Percentiles rank a stretch among this genome's conserved stretches.
phyloP scores from a whole-genome alignment of 2,888 invertebrate genomes.

The Zonitis immaculata region DNA sequence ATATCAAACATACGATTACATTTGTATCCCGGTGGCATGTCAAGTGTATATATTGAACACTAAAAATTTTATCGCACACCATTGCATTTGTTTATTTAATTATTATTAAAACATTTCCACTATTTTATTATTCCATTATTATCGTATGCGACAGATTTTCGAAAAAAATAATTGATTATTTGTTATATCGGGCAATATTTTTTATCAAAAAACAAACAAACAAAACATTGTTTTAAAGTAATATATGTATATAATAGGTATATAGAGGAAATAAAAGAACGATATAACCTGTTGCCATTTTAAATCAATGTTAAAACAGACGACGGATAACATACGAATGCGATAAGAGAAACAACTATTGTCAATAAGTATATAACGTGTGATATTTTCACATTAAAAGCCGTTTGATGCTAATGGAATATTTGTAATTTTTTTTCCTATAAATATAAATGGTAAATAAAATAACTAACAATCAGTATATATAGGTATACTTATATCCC shows the following conservation, averaged over 20 bases:
- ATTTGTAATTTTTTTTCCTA: slow-evolving; percentile 1
- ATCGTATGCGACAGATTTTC: not conserved
- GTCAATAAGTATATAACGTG: slow-evolving; percentile 40
- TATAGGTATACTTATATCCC: no score
- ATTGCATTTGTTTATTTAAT: slow-evolving; percentile 29
- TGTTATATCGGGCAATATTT: no score
- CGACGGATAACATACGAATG: slow-evolving; percentile 36
- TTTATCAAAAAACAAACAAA: not conserved
- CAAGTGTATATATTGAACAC: slow-evolving; percentile 23
- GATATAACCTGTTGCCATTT: slow-evolving; percentile 22
- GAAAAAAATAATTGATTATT: not conserved
- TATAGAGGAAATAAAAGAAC: no score
- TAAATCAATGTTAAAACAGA: slow-evolving; percentile 35
- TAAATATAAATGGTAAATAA: no score
- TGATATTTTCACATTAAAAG: slow-evolving; percentile 38
- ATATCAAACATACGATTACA: slow-evolving; percentile 23
- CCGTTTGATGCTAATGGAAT: slow-evolving; percentile 41
- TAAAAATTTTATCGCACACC: slow-evolving; percentile 27
- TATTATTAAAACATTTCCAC: slow-evolving; percentile 12
- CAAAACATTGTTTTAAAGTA: no score
- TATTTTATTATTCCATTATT: slow-evolving; percentile 9
- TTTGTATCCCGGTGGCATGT: slow-evolving; percentile 27
- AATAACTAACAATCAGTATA: no score
- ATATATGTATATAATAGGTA: no score
- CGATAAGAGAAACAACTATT: slow-evolving; percentile 38